These are phyloP conservation scores for Eristalinus aeneus DNA, from an alignment of 2,888 invertebrate genomes.

Conservation along the genomic window DNA sequence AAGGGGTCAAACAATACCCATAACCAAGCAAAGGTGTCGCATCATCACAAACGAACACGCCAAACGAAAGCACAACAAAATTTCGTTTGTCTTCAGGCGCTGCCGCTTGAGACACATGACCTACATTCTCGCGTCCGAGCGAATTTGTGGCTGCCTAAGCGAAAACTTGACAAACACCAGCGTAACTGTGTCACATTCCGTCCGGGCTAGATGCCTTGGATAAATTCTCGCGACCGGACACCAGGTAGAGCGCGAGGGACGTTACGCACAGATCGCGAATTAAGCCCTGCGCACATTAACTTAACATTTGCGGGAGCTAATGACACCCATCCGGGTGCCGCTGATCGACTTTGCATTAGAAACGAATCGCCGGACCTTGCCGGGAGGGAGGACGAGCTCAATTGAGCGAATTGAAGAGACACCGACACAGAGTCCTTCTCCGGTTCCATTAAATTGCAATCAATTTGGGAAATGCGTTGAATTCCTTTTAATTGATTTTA, in stretches of 20 bases:
- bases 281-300: constrained; percentile 14
- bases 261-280: not conserved
- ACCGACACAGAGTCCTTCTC: not conserved
- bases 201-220: not conserved
- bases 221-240: not conserved
- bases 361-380: not conserved
- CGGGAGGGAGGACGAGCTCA: not conserved
- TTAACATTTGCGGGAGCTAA: constrained; percentile 22
- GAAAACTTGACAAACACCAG: not conserved
- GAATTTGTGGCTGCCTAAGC: not conserved
- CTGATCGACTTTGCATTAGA: constrained; percentile 18
- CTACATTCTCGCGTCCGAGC: not conserved
- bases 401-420: not conserved
- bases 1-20: constrained; percentile 48
- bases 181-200: not conserved
- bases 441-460: constrained; percentile 59
- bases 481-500: constrained; percentile 68
- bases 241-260: not conserved
- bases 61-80: not conserved
- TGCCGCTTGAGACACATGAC: not conserved
- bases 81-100: not conserved
- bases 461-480: constrained; percentile 54
- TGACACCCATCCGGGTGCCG: not conserved
- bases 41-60: constrained; percentile 48
- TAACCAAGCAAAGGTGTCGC: constrained; percentile 51